Conservation (phyloP, 2,113 vertebrate genomes). For the Sinocyclocheilus rhinocerous region DNA sequence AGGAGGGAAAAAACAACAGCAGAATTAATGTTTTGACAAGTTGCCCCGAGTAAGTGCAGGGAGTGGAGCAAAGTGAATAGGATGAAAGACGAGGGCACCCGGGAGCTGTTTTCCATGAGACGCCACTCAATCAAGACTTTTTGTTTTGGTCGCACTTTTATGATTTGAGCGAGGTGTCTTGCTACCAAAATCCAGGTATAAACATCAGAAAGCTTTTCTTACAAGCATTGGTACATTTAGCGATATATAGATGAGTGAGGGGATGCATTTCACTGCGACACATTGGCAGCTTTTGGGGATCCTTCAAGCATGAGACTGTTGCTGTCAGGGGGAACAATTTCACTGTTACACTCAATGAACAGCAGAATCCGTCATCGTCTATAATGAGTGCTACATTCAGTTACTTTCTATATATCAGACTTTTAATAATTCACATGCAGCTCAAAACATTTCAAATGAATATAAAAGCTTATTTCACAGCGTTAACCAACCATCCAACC, state of each 20-base stretch:
- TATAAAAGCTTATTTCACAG: not conserved
- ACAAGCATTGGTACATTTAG: too few species aligned
- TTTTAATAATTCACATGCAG: not conserved
- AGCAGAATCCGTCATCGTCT: not conserved
- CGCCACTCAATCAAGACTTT: slow-evolving; percentile 53
- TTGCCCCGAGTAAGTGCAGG: slow-evolving; percentile 59
- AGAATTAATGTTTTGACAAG: slow-evolving; percentile 66
- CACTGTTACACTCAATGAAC: slow-evolving; percentile 62
- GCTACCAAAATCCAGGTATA: not conserved
- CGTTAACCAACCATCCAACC: not conserved
- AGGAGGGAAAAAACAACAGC: slow-evolving; percentile 55
- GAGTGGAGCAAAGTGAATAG: slow-evolving; percentile 56
- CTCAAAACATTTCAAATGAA: not conserved
- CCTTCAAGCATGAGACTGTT: not conserved
- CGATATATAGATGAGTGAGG: not conserved
- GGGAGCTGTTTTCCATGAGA: slow-evolving; percentile 55
- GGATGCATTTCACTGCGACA: slow-evolving; percentile 56
- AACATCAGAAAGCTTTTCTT: not conserved
- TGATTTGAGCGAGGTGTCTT: not conserved
- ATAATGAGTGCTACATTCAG: not conserved
- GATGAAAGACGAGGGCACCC: slow-evolving; percentile 18
- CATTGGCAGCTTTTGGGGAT: slow-evolving; percentile 20
- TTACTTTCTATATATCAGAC: not conserved
- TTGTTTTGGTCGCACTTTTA: not conserved
- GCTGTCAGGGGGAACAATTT: slow-evolving; percentile 56